A percentile compares a stretch with the other conserved stretches of the same genome.
Evolutionary conservation across 2,797 vertebrate species (phyloP).

Genomic region (Premnoplex brunnescens): DNA sequence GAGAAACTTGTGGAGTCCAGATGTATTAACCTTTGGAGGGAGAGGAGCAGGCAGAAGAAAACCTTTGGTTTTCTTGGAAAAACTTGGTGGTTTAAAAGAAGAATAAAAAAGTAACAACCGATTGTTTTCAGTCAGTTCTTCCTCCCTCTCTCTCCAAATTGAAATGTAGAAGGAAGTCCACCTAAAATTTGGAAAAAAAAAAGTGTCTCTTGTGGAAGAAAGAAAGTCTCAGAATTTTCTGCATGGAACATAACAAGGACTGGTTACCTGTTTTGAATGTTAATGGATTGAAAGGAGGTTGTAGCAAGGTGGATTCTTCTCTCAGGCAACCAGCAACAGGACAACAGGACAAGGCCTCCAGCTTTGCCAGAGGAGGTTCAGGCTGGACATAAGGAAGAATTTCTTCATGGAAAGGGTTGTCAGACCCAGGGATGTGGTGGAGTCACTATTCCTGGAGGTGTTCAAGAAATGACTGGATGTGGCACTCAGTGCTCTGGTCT

Average conservation of each 20-base stretch:
- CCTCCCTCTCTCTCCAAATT: neutral
- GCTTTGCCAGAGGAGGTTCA: neutral
- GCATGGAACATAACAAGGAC: neutral
- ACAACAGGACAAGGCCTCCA: neutral
- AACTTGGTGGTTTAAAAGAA: neutral
- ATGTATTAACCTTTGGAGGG: neutral
- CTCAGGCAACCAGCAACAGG: accelerated
- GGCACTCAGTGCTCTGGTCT: neutral
- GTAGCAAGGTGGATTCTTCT: neutral
- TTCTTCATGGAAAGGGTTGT: neutral
- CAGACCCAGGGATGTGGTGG: neutral
- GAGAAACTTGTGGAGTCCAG: neutral
- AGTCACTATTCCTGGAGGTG: neutral
- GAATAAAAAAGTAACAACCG: neutral
- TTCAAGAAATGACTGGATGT: neutral
- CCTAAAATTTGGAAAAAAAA: neutral
- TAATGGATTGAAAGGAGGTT: neutral
- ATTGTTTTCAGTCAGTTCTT: neutral
- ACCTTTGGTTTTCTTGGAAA: neutral
- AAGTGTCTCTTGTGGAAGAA: neutral
- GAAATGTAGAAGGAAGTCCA: neutral
- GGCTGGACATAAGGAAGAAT: no score
- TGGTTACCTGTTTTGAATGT: neutral
- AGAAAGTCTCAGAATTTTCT: neutral
- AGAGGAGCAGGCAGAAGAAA: neutral